Evolutionary conservation across 2,113 vertebrate species (phyloP).

Genomic region (Oxyruncus cristatus): DNA sequence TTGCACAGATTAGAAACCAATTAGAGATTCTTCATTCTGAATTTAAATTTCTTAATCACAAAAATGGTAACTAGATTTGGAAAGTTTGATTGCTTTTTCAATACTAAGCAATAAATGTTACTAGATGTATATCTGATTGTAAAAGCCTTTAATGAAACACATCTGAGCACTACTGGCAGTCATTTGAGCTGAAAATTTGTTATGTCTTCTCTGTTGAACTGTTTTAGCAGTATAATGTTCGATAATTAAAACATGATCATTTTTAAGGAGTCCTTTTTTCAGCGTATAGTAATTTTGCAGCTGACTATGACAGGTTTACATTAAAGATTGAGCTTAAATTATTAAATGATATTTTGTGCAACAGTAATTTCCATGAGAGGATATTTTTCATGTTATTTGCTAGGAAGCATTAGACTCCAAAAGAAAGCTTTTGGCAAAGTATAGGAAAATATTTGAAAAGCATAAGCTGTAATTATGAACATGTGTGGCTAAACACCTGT

Average conservation of each 20-base stretch:
- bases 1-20: not conserved
- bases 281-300: not conserved
- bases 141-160: slow-evolving; percentile 9
- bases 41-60: not conserved
- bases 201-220: slow-evolving; percentile 6
- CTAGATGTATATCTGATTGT: not conserved
- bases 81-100: not conserved
- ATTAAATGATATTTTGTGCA: slow-evolving; percentile 35
- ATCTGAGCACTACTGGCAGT: not conserved
- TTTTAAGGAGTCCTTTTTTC: not conserved
- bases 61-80: not conserved
- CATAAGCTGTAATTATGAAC: slow-evolving; percentile 23
- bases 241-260: slow-evolving; percentile 35
- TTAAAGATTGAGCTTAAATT: slow-evolving; percentile 26
- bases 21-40: not conserved
- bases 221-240: slow-evolving; percentile 9
- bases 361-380: not conserved
- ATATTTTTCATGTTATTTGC: slow-evolving; percentile 25
- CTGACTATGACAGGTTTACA: not conserved
- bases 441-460: slow-evolving; percentile 26
- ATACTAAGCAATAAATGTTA: not conserved
- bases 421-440: slow-evolving; percentile 28
- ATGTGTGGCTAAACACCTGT: not conserved
- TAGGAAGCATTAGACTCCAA: not conserved
- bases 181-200: slow-evolving; percentile 9